A percentile compares a stretch with the other conserved stretches of the same genome.
Conservation (phyloP, 1,140 invertebrate species). For the Pachypsylla venusta region DNA sequence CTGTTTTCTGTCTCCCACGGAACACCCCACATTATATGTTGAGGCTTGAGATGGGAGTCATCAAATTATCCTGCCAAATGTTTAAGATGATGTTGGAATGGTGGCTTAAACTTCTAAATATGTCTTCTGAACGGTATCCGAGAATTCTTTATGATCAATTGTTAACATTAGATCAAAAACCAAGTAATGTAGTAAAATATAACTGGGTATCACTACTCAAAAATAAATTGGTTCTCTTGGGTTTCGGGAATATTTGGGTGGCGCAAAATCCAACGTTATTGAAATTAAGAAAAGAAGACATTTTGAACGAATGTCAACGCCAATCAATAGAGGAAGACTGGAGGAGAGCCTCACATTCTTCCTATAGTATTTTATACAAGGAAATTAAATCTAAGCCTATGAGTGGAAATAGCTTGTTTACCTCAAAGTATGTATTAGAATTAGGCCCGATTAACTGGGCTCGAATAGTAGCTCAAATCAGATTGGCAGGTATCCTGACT, state of each 20-base stretch:
- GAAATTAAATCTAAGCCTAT: background rate
- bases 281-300: background rate
- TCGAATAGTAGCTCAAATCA: background rate
- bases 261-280: background rate
- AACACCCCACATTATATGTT: background rate
- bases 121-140: background rate
- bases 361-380: background rate
- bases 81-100: background rate
- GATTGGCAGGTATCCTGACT: too few relatives aligned
- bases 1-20: background rate
- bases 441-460: background rate
- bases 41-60: background rate
- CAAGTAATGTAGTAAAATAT: background rate
- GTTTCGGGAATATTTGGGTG: background rate
- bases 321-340: background rate
- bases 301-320: background rate
- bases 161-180: background rate
- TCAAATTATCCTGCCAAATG: background rate
- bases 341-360: background rate
- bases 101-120: background rate
- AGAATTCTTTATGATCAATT: background rate
- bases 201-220: too few relatives aligned
- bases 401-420: background rate
- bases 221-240: background rate
- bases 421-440: background rate